A percentile compares a stretch with the other conserved stretches of the same genome.
These are phyloP conservation scores for Scaptomyza hsui DNA, from an alignment of 1,140 invertebrate species.

Conservation along the genomic window DNA sequence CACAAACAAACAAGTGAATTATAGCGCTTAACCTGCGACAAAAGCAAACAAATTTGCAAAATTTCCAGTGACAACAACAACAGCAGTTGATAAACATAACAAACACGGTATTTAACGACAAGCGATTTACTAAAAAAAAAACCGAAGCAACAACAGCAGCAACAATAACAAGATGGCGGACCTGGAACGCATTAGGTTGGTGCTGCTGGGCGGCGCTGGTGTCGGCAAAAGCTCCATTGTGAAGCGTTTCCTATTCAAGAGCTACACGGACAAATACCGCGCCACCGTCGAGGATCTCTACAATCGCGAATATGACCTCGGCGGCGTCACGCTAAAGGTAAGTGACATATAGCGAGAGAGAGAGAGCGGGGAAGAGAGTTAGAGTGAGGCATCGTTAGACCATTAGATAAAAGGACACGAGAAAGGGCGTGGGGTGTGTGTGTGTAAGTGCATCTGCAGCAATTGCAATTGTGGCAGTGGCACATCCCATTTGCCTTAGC, in stretches of 20 bases:
- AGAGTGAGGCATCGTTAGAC: not conserved
- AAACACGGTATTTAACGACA: constrained; percentile 36
- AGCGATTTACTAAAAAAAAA: constrained; percentile 53
- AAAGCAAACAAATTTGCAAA: constrained; percentile 16
- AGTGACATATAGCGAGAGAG: constrained; percentile 33
- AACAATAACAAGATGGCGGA: constrained; percentile 85
- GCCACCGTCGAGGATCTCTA: constrained; percentile 96
- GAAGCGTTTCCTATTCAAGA: constrained; percentile 93
- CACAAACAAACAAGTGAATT: too few species aligned
- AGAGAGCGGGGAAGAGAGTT: not conserved
- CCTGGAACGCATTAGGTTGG: constrained; percentile 92
- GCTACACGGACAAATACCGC: constrained; percentile 92
- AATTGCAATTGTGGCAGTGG: constrained; percentile 11
- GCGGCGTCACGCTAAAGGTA: constrained; percentile 89
- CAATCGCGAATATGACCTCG: constrained; percentile 92
- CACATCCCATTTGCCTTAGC: not conserved
- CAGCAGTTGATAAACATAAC: constrained; percentile 28
- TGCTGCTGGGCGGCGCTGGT: constrained; percentile 92
- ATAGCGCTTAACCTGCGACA: not conserved
- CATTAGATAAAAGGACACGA: not conserved
- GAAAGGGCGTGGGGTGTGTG: not conserved
- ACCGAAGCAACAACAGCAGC: not conserved
- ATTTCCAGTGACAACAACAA: constrained; percentile 33
- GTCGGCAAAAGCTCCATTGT: constrained; percentile 95
- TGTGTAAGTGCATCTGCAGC: constrained; percentile 6